A percentile compares a stretch with the other conserved stretches of the same genome.
phyloP scores from a whole-genome alignment of 2,888 invertebrate species.

The Dermolepida albohirtum region DNA sequence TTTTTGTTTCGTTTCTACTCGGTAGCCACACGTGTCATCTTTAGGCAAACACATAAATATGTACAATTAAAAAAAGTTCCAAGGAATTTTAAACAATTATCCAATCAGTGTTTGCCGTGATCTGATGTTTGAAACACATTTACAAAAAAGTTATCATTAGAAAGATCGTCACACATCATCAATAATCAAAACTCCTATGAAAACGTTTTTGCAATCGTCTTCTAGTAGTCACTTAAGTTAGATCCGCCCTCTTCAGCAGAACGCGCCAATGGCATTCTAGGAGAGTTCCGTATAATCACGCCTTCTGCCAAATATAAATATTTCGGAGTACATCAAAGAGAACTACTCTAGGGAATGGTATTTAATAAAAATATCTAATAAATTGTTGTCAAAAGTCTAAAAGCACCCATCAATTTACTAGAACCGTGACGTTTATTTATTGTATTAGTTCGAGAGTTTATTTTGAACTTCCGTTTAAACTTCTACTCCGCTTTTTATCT shows the following conservation, averaged over 20 bases:
- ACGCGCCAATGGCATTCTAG: conserved; percentile 39
- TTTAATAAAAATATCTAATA: conserved; percentile 49
- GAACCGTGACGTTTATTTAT: conserved; percentile 40
- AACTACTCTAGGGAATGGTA: conserved; percentile 42
- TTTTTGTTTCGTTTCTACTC: conserved; percentile 11
- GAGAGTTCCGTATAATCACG: conserved; percentile 32
- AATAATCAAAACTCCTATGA: conserved; percentile 43
- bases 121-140: no score
- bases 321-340: conserved; percentile 42
- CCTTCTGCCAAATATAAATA: conserved; percentile 44
- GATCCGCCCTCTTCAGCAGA: conserved; percentile 19
- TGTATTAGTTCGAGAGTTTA: conserved; percentile 40
- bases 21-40: conserved; percentile 27
- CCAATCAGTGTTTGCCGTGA: neutral
- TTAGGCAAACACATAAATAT: conserved; percentile 1
- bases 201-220: conserved; percentile 14
- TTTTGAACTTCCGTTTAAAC: conserved; percentile 21
- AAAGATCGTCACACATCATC: conserved; percentile 18
- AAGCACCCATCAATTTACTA: conserved; percentile 46
- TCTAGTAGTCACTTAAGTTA: conserved; percentile 22
- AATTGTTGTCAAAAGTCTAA: conserved; percentile 46
- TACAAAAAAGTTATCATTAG: no score
- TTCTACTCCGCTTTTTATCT: conserved; percentile 10
- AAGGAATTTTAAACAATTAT: conserved; percentile 2
- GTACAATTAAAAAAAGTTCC: conserved; percentile 1